Percentiles rank a stretch among this genome's conserved stretches.
These are phyloP conservation scores for Myzus persicae DNA, from an alignment of 1,140 invertebrate species.

Conservation along the genomic window DNA sequence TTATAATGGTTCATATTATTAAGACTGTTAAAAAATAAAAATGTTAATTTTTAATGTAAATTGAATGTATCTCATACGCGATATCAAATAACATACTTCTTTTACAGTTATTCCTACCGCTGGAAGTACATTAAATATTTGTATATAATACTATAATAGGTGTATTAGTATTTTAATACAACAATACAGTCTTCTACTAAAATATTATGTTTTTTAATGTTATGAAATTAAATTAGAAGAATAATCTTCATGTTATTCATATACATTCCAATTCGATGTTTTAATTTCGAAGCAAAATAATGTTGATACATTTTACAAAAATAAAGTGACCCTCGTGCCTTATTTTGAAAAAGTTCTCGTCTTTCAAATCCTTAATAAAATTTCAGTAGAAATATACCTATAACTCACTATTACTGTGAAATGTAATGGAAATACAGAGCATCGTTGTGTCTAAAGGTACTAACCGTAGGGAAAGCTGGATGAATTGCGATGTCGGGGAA, in stretches of 20 bases:
- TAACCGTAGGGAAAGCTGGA: background rate
- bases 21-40: background rate
- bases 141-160: background rate
- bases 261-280: background rate
- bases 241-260: background rate
- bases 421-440: background rate
- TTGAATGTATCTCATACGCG: slow-evolving; percentile 10
- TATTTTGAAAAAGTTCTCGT: background rate
- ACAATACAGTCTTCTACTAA: background rate
- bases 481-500: background rate
- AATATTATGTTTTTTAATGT: background rate
- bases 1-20: background rate
- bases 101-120: background rate
- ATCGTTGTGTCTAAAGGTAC: background rate
- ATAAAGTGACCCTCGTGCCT: too few relatives aligned
- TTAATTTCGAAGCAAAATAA: background rate
- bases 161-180: background rate
- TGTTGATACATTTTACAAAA: background rate
- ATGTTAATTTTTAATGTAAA: slow-evolving; percentile 27
- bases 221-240: background rate
- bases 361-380: background rate
- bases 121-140: background rate
- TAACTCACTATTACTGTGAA: background rate
- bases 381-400: background rate
- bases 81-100: background rate